Percentiles rank a stretch among this genome's conserved stretches.
Evolutionary conservation across 2,113 vertebrate genomes (phyloP).

Genomic region (Rutilus rutilus): DNA sequence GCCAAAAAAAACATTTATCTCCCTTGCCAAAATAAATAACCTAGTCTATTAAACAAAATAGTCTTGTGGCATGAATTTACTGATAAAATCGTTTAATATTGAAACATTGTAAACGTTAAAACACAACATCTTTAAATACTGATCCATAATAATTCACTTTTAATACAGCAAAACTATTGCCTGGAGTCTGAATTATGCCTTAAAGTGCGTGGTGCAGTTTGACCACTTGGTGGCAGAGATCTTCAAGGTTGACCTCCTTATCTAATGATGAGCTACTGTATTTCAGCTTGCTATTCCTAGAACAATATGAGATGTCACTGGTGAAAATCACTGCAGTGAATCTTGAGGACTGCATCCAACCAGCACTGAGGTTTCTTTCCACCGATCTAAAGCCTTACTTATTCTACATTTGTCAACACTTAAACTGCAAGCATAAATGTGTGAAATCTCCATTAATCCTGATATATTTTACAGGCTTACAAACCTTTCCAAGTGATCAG

Average conservation of each 20-base stretch:
- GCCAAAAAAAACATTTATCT: too few relatives aligned
- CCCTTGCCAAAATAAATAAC: too few relatives aligned
- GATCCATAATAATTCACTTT: constrained; percentile 28
- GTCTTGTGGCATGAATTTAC: too few relatives aligned
- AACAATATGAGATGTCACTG: not conserved
- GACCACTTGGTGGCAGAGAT: constrained; percentile 38
- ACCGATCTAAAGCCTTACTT: not conserved
- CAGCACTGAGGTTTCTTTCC: not conserved
- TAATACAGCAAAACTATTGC: constrained; percentile 59
- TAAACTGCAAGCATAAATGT: not conserved
- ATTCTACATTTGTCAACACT: not conserved
- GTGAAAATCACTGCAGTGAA: constrained; percentile 22
- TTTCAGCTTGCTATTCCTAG: constrained; percentile 20
- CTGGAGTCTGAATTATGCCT: constrained; percentile 35
- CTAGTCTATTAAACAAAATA: too few relatives aligned
- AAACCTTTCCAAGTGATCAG: not conserved
- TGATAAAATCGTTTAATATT: not conserved
- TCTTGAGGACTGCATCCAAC: not conserved
- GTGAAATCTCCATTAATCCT: not conserved
- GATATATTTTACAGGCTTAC: not conserved
- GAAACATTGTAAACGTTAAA: not conserved
- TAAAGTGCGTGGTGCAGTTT: constrained; percentile 74
- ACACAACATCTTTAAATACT: too few relatives aligned
- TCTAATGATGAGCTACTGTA: constrained; percentile 27
- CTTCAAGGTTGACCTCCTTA: constrained; percentile 6